These are phyloP conservation scores for Leptothorax acervorum DNA, from an alignment of 2,888 invertebrate genomes.

Conservation along the genomic window DNA sequence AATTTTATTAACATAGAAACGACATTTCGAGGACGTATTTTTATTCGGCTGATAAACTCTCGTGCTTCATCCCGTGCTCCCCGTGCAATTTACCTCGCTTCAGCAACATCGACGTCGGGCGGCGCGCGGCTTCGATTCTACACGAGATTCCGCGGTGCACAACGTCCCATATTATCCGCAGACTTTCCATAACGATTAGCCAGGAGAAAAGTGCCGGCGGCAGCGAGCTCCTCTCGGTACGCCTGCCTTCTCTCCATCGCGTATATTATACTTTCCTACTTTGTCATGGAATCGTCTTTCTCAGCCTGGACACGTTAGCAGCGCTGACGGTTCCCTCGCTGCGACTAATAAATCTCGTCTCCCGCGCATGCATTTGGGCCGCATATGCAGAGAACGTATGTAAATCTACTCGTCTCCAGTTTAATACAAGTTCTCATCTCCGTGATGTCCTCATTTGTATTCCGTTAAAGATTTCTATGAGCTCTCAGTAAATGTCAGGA, in stretches of 20 bases:
- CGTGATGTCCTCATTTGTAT: conserved; percentile 10
- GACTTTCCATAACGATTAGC: conserved; percentile 79
- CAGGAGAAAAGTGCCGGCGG: conserved; percentile 71
- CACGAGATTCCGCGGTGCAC: conserved; percentile 58
- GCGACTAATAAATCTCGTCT: conserved; percentile 44
- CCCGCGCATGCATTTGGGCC: conserved; percentile 11
- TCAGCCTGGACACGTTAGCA: conserved; percentile 17
- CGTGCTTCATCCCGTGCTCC: not conserved
- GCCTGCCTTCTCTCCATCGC: conserved; percentile 53
- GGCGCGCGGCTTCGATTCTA: conserved; percentile 51
- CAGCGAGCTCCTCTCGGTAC: conserved; percentile 61
- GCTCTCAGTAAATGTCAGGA: not conserved
- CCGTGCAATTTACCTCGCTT: conserved; percentile 43
- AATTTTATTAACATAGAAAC: not conserved
- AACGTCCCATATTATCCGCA: conserved; percentile 77
- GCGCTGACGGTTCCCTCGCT: conserved; percentile 27
- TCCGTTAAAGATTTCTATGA: conserved; percentile 8
- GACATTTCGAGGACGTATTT: conserved; percentile 16
- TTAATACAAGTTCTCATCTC: conserved; percentile 14
- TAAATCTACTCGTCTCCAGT: not conserved
- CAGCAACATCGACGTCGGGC: conserved; percentile 19
- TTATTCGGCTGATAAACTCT: conserved; percentile 28
- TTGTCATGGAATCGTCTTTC: conserved; percentile 43
- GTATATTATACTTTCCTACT: conserved; percentile 59
- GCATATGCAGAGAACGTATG: not conserved